These are phyloP conservation scores for Unio pictorum DNA, from an alignment of 2,888 invertebrate species.

Conservation along the genomic window DNA sequence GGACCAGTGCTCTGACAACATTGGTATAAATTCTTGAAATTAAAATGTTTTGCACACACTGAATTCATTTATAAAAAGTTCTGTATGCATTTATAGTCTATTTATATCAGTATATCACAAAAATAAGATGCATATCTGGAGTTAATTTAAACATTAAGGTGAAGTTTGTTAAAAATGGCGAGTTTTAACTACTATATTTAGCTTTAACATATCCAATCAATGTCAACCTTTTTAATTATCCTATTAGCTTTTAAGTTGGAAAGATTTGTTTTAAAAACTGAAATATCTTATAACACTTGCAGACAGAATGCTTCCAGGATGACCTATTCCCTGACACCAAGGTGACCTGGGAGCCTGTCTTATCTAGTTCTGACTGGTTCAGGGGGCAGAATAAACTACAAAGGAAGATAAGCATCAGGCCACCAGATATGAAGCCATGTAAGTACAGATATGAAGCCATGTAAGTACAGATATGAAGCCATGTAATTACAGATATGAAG, in stretches of 20 bases:
- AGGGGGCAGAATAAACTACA: constrained; percentile 78
- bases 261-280: no score
- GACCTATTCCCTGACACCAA: constrained; percentile 95
- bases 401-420: constrained; percentile 82
- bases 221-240: not conserved
- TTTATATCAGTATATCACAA: no score
- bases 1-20: no score
- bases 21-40: no score
- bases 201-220: not conserved
- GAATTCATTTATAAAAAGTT: no score
- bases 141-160: no score
- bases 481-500: no score
- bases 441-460: constrained; percentile 19
- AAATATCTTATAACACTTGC: constrained; percentile 32
- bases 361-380: constrained; percentile 86
- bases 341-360: constrained; percentile 87
- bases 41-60: no score
- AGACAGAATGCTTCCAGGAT: constrained; percentile 97
- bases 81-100: no score
- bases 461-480: no score
- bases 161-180: not conserved
- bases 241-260: no score
- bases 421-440: constrained; percentile 85
- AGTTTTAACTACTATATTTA: not conserved
- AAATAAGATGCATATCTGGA: no score